A percentile compares a stretch with the other conserved stretches of the same genome.
Evolutionary conservation across 2,113 vertebrate genomes (phyloP).

Genomic region (Silurus asotus): DNA sequence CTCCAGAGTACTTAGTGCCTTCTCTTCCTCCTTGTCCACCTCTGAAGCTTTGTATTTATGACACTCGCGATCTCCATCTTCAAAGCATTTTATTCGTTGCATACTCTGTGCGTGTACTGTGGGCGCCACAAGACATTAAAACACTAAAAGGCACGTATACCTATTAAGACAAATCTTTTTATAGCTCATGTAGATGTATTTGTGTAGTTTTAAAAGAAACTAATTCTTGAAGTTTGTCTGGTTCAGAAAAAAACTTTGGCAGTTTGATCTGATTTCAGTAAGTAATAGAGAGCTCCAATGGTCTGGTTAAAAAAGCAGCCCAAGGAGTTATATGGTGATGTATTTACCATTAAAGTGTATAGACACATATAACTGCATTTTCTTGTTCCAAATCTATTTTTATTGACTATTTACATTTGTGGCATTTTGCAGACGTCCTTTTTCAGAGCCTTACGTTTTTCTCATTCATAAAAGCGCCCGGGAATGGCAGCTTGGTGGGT

Average conservation of each 20-base stretch:
- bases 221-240: not conserved
- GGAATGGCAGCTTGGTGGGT: no score
- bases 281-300: not conserved
- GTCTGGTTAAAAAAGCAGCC: not conserved
- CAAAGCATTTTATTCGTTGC: conserved; percentile 8
- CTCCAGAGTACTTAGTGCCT: conserved; percentile 52
- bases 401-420: not conserved
- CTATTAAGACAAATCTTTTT: not conserved
- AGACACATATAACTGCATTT: not conserved
- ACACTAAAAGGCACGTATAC: not conserved
- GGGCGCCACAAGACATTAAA: not conserved
- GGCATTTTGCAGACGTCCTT: no score
- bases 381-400: not conserved
- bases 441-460: no score
- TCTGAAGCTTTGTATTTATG: conserved; percentile 35
- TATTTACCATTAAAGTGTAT: not conserved
- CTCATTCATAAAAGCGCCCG: no score
- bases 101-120: conserved; percentile 1
- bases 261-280: not conserved
- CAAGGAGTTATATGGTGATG: not conserved
- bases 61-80: not conserved
- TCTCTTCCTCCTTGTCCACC: conserved; percentile 24
- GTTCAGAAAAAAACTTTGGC: not conserved
- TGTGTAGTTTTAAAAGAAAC: not conserved
- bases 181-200: not conserved